phyloP scores from a whole-genome alignment of 1,140 invertebrate genomes.

The Diorhabda elongata region DNA sequence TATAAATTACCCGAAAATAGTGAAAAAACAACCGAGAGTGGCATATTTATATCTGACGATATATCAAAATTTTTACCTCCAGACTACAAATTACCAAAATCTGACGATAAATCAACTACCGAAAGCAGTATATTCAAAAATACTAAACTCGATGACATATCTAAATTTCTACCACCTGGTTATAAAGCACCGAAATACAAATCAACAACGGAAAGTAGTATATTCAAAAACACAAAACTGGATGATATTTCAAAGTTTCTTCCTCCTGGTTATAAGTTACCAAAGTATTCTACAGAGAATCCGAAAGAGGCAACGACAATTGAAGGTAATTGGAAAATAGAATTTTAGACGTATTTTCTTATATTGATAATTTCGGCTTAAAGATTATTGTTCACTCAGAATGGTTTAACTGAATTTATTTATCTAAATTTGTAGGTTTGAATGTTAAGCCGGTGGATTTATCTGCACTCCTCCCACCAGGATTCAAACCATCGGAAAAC shows the following conservation, averaged over 20 bases:
- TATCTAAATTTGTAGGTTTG: slow-evolving; percentile 5
- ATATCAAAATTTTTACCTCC: slow-evolving; percentile 60
- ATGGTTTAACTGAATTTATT: no score
- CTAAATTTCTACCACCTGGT: slow-evolving; percentile 57
- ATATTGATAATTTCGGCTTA: no score
- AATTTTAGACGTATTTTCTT: background rate
- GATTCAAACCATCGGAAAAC: slow-evolving; percentile 49
- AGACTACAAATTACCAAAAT: slow-evolving; percentile 46
- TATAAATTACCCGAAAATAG: slow-evolving; percentile 39
- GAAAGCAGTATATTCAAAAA: slow-evolving; percentile 19
- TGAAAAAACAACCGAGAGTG: slow-evolving; percentile 20
- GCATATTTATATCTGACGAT: slow-evolving; percentile 47
- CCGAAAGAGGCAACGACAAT: slow-evolving; percentile 35
- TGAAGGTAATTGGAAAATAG: background rate
- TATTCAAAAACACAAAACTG: slow-evolving; percentile 26
- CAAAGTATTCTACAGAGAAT: slow-evolving; percentile 24
- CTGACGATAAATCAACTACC: slow-evolving; percentile 37
- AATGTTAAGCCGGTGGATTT: slow-evolving; percentile 28
- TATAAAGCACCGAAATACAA: slow-evolving; percentile 39
- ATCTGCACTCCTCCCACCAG: slow-evolving; percentile 56
- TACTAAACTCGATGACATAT: slow-evolving; percentile 52
- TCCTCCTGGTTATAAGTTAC: slow-evolving; percentile 52
- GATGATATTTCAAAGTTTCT: slow-evolving; percentile 60
- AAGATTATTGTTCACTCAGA: no score
- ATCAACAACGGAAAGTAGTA: slow-evolving; percentile 24